phyloP scores from a whole-genome alignment of 2,113 vertebrate genomes.

The Micronycteris hirsuta region DNA sequence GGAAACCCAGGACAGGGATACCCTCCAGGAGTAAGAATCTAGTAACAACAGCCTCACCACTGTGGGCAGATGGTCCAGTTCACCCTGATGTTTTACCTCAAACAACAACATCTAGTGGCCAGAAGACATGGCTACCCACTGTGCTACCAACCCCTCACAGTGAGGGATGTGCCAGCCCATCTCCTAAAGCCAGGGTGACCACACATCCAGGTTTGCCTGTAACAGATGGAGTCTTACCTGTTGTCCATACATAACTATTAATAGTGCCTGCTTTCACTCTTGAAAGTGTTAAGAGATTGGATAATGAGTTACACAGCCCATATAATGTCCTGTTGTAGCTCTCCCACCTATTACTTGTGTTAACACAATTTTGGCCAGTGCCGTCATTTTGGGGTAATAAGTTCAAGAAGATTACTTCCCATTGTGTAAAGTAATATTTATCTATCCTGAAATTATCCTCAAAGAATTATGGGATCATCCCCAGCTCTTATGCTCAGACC shows the following conservation, averaged over 20 bases:
- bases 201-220: neutral
- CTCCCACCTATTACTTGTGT: neutral
- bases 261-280: neutral
- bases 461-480: neutral
- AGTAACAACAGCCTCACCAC: fast-evolving
- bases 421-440: conserved; percentile 3
- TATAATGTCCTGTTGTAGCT: neutral
- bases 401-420: neutral
- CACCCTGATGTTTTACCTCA: neutral
- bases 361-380: neutral
- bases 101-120: neutral
- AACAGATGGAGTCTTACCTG: neutral
- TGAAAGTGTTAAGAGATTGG: neutral
- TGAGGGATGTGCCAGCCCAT: neutral
- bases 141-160: neutral
- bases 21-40: neutral
- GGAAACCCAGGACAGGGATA: neutral
- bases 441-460: neutral
- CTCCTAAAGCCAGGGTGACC: neutral
- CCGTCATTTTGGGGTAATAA: neutral
- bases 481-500: neutral
- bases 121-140: neutral
- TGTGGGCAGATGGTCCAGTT: neutral
- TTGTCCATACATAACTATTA: neutral
- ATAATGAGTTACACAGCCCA: neutral